Base-by-base conservation (phyloP, 2,888 invertebrate species). In the Lasioglossum pauxillum region DNA sequence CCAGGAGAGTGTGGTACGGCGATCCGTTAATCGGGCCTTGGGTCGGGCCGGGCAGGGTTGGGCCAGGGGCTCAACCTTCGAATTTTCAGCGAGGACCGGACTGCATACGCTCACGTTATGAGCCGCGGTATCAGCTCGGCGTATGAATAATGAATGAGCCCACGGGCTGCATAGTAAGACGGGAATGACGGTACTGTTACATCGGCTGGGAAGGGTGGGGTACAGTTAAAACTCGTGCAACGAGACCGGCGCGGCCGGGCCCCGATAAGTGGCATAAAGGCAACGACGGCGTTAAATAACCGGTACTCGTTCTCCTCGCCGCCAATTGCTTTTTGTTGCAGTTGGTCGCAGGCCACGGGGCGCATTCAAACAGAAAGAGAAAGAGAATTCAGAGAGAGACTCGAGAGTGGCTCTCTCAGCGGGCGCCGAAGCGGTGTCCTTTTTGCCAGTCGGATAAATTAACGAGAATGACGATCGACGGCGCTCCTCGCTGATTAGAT, bases 131-230 rank as follows among this genome's bases (percentile, higher is more conserved):
- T 90, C 90, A 89, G 91, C 90, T 69, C 41, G 88, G 81, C 85
- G 88, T 91, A 93, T 93, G 93, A 93, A 93, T 93, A 93, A 93
- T 92, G 91, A 93, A 93, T 91, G 92, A 91, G 84, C 87, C 80
- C 80, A 78, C 82, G 84, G 84, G 86, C 86, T 91, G 91, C 90
- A 92, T 90, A 89, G 90, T 85, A 82, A 91, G 91, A 87, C 85
- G 88, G 85, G 91, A 90, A 89, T 90, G 67, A 90, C 89, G 88
- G 88, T 91, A 89, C 92, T 89, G 90, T 92, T 90, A 90, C 80
- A 88, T 77, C 82, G 83, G 46, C 78, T 77, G 85, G 83, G 8
- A 67, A 67, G 16, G 88, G 84, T 84, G 84, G 89, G 81, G 79
- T 86, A 86, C 88, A 87, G 89, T 88, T 88, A 83, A 90, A 90